Percentiles rank a stretch among this genome's conserved stretches.
Conservation (phyloP, 1,140 invertebrate species). For the Melanaphis sacchari region DNA sequence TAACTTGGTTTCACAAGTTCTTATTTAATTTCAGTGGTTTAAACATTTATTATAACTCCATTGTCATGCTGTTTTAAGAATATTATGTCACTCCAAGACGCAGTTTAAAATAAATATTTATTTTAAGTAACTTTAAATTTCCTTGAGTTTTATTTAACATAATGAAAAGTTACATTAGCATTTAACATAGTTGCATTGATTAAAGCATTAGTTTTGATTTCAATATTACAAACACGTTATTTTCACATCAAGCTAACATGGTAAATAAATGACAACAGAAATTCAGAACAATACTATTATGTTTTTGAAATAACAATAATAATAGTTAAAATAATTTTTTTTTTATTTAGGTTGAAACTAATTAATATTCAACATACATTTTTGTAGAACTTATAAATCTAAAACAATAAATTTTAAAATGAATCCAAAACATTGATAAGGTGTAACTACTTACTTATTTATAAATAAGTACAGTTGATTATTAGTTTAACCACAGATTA, state of each 20-base stretch:
- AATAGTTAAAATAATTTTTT: background rate
- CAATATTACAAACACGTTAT: background rate
- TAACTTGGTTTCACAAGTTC: background rate
- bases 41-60: constrained; percentile 1
- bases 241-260: background rate
- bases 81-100: background rate
- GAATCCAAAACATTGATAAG: background rate
- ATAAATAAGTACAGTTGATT: too few relatives aligned
- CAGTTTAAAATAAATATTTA: background rate
- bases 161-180: too few relatives aligned
- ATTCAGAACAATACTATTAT: constrained; percentile 3
- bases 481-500: background rate
- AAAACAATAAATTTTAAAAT: constrained; percentile 4
- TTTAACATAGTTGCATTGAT: too few relatives aligned
- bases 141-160: too few relatives aligned
- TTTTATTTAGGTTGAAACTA: background rate
- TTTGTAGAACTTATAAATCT: background rate
- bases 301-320: background rate
- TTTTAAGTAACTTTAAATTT: too few relatives aligned
- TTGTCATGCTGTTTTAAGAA: background rate
- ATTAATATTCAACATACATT: background rate
- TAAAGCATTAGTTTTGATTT: background rate
- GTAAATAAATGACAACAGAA: constrained; percentile 14
- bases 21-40: background rate
- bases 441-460: too few relatives aligned